A percentile compares a stretch with the other conserved stretches of the same genome.
phyloP scores from a whole-genome alignment of 2,113 vertebrate genomes.

The Hylia prasina region DNA sequence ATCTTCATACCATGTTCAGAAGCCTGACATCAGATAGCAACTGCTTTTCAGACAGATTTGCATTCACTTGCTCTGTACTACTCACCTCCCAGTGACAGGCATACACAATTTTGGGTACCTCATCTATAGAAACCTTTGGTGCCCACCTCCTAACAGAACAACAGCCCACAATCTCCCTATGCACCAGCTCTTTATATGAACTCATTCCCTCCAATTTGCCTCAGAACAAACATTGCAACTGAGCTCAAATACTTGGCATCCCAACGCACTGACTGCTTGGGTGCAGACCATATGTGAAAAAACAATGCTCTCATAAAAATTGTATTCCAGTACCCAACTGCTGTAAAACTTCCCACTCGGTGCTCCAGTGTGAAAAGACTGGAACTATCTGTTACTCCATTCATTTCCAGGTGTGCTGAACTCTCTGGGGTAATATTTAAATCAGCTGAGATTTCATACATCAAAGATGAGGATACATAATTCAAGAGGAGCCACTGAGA shows the following conservation, averaged over 20 bases:
- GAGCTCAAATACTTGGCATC: background rate
- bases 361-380: background rate
- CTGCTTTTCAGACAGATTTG: background rate
- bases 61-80: background rate
- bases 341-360: background rate
- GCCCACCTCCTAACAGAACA: background rate
- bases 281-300: background rate
- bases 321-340: background rate
- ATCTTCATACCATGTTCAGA: background rate
- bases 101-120: background rate
- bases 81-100: background rate
- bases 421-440: conserved; percentile 52
- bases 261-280: background rate
- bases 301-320: background rate
- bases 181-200: background rate
- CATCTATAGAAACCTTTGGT: background rate
- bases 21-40: background rate
- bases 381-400: background rate
- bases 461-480: conserved; percentile 61
- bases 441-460: conserved; percentile 61
- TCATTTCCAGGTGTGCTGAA: conserved; percentile 46
- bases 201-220: background rate
- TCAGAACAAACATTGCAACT: background rate
- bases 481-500: conserved; percentile 43
- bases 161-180: background rate